Evolutionary conservation across 2,797 vertebrate species (phyloP).

Genomic region (Danio jaintianensis): DNA sequence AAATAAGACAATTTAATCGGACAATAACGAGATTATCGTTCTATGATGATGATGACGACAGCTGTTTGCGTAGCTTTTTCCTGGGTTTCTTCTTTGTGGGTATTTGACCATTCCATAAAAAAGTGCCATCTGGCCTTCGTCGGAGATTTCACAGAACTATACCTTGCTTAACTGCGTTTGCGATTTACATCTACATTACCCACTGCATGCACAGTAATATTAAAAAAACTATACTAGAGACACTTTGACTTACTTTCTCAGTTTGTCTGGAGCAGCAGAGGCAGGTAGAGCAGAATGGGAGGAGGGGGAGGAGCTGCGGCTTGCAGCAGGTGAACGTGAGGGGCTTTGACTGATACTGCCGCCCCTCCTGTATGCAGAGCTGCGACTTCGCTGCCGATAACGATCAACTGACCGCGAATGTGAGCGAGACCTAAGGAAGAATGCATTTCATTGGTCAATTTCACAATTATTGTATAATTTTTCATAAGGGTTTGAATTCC

Average conservation of each 20-base stretch:
- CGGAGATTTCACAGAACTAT: no score
- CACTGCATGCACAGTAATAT: no score
- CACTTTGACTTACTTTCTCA: slow-evolving; percentile 87
- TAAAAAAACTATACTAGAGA: no score
- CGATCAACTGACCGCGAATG: slow-evolving; percentile 84
- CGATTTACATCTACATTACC: no score
- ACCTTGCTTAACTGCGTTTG: no score
- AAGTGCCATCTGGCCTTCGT: no score
- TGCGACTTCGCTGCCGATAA: slow-evolving; percentile 77
- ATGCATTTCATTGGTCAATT: neutral
- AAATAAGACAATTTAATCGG: no score
- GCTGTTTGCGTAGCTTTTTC: no score
- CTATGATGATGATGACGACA: no score
- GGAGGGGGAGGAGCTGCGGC: slow-evolving; percentile 82
- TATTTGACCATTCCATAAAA: no score
- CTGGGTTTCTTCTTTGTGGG: no score
- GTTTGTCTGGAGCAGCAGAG: slow-evolving; percentile 86
- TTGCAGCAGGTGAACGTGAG: slow-evolving; percentile 76
- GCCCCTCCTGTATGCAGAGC: slow-evolving; percentile 74
- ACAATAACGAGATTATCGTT: no score
- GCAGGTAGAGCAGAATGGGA: slow-evolving; percentile 75
- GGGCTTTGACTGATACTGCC: slow-evolving; percentile 83
- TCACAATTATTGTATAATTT: neutral
- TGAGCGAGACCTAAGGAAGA: slow-evolving; percentile 74
- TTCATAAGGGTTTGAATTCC: neutral